Conservation (phyloP, 1,140 invertebrate genomes). For the Aporrectodea caliginosa region DNA sequence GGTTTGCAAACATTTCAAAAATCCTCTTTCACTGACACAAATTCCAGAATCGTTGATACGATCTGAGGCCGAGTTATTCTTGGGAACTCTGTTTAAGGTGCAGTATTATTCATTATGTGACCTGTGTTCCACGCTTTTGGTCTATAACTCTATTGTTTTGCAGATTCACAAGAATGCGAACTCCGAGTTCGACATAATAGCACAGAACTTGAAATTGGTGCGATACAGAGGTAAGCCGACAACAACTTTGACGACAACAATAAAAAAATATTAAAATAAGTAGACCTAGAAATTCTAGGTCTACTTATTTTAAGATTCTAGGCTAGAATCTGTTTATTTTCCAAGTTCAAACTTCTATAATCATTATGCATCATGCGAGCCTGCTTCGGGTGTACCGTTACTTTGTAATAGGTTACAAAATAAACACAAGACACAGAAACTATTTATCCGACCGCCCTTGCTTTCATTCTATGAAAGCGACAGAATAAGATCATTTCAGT, state of each 20-base stretch:
- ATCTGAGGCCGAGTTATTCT: no score
- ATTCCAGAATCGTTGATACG: no score
- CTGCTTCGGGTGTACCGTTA: no score
- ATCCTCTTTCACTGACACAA: neutral
- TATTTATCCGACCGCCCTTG: no score
- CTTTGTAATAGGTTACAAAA: no score
- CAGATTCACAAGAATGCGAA: slow-evolving; percentile 13
- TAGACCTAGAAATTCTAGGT: no score
- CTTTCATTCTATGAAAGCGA: no score
- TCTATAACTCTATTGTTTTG: neutral
- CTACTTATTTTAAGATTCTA: neutral
- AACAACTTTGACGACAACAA: no score
- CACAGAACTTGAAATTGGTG: slow-evolving; percentile 20
- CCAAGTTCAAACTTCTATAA: neutral
- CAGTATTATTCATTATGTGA: neutral
- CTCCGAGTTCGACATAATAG: slow-evolving; percentile 25
- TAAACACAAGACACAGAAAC: no score
- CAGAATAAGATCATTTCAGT: no score
- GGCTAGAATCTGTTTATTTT: neutral
- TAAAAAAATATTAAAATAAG: no score
- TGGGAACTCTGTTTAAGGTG: neutral
- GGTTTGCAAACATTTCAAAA: neutral
- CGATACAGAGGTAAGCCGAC: slow-evolving; percentile 30
- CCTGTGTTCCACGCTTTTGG: neutral
- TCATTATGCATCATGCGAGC: no score